Conservation (phyloP, 2,797 vertebrate species). For the Takifugu ocellatus region DNA sequence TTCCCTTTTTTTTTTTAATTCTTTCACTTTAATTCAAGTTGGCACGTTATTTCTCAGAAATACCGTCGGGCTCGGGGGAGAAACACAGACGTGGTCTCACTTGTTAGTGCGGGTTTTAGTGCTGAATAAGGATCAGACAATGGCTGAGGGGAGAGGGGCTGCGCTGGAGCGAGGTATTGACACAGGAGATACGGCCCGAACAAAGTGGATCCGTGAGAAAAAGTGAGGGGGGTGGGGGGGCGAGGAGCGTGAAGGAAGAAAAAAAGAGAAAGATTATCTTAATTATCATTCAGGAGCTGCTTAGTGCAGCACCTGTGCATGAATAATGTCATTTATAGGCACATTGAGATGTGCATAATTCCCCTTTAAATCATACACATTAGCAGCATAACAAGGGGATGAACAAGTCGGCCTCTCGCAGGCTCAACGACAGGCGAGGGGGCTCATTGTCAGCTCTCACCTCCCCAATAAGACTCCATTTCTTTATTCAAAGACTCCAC, state of each 20-base stretch:
- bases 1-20: constrained; percentile 46
- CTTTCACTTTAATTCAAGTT: constrained; percentile 78
- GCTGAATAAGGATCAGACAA: constrained; percentile 79
- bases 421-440: constrained; percentile 50
- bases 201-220: constrained; percentile 82
- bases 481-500: constrained; percentile 66
- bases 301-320: constrained; percentile 84
- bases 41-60: constrained; percentile 75
- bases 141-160: constrained; percentile 69
- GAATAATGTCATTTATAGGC: constrained; percentile 83
- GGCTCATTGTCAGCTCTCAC: constrained; percentile 62
- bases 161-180: constrained; percentile 75
- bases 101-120: constrained; percentile 77
- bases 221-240: constrained; percentile 46
- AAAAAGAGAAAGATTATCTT: constrained; percentile 79
- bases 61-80: constrained; percentile 69
- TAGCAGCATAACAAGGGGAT: constrained; percentile 76
- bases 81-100: constrained; percentile 75
- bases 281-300: constrained; percentile 83
- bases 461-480: constrained; percentile 61
- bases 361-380: constrained; percentile 80
- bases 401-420: constrained; percentile 70
- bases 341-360: constrained; percentile 80
- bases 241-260: constrained; percentile 55
- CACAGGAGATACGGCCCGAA: constrained; percentile 79